phyloP scores from a whole-genome alignment of 1,140 invertebrate genomes.

The Grapholita molesta region DNA sequence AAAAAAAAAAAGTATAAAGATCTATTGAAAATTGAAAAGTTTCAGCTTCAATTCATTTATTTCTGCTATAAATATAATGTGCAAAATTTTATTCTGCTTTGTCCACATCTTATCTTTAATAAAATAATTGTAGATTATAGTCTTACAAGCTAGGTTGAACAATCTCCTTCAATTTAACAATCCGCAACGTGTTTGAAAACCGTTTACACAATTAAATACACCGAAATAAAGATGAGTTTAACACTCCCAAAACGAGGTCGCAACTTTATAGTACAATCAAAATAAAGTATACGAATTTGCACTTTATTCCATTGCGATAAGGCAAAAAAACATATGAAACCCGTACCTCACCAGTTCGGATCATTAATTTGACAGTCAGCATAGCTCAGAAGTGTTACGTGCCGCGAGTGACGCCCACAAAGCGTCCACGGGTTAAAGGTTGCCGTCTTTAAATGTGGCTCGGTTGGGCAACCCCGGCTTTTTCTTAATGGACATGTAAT shows the following conservation, averaged over 20 bases:
- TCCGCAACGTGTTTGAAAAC: not conserved
- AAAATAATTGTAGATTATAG: too few relatives aligned
- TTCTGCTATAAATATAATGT: too few relatives aligned
- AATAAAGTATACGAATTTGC: not conserved
- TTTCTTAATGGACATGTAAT: constrained; percentile 15
- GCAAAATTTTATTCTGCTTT: too few relatives aligned
- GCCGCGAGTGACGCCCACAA: constrained; percentile 5
- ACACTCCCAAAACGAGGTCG: not conserved
- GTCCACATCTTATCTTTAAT: too few relatives aligned
- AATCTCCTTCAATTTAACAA: not conserved
- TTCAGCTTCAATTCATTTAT: too few relatives aligned
- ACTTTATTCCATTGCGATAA: not conserved
- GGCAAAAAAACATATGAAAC: not conserved
- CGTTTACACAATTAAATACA: not conserved
- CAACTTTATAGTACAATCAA: not conserved
- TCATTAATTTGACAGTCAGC: constrained; percentile 11
- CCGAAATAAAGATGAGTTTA: not conserved
- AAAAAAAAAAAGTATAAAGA: too few relatives aligned
- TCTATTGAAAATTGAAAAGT: too few relatives aligned
- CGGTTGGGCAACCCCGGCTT: constrained; percentile 4
- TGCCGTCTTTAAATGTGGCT: constrained; percentile 12
- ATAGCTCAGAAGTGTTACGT: constrained; percentile 8
- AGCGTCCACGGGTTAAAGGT: constrained; percentile 2
- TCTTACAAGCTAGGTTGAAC: too few relatives aligned
- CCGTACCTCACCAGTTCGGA: not conserved